phyloP scores from a whole-genome alignment of 2,888 invertebrate species.

The Hermaeophaga mercurialis region DNA sequence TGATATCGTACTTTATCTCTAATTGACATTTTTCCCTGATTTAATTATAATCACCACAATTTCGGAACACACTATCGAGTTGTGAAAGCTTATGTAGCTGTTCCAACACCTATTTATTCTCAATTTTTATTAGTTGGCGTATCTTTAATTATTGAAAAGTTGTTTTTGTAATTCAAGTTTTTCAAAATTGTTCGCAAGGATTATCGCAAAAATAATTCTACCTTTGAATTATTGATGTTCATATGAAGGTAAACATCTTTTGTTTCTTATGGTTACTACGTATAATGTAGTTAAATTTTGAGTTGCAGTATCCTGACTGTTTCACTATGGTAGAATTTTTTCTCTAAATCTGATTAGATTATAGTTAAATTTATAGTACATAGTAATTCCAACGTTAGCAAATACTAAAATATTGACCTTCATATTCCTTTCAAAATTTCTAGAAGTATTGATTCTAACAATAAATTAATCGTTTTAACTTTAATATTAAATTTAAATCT shows the following conservation, averaged over 20 bases:
- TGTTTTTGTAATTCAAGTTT: too few species aligned
- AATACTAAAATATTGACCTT: not conserved
- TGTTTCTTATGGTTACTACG: slow-evolving; percentile 6
- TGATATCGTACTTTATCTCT: too few species aligned
- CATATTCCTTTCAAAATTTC: not conserved
- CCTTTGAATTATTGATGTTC: not conserved
- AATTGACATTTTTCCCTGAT: too few species aligned
- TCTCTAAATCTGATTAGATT: not conserved
- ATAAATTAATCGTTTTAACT: too few species aligned
- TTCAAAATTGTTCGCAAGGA: too few species aligned
- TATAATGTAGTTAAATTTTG: slow-evolving; percentile 13
- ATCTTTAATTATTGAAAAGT: too few species aligned
- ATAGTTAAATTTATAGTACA: slow-evolving; percentile 3
- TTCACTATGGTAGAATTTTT: not conserved
- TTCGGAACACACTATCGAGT: slow-evolving; percentile 3
- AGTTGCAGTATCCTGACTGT: slow-evolving; percentile 25
- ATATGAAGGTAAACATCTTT: slow-evolving; percentile 12
- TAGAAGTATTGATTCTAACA: slow-evolving; percentile 7
- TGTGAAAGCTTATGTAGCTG: slow-evolving; percentile 8
- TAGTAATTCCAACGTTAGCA: too few species aligned
- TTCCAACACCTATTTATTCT: not conserved
- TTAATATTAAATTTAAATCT: too few species aligned
- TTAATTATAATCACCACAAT: too few species aligned
- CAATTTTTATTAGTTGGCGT: too few species aligned
- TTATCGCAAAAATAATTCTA: too few species aligned